Conservation (phyloP, 2,888 invertebrate species). For the Drosophila mercatorum region DNA sequence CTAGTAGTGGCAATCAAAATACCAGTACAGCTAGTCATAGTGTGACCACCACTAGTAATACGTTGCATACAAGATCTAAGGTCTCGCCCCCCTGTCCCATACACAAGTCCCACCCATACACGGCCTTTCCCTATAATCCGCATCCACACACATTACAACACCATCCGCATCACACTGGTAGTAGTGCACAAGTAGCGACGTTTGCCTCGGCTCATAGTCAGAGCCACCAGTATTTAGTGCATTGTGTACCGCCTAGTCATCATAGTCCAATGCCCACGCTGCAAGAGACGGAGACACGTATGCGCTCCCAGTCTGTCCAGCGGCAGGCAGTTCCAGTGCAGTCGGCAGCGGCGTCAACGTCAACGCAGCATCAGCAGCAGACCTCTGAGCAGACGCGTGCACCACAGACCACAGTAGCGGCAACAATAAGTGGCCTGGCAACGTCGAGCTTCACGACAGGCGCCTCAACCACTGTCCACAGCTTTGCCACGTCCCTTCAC, state of each 20-base stretch:
- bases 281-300: slow-evolving; percentile 77
- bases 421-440: slow-evolving; percentile 25
- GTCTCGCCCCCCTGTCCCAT: slow-evolving; percentile 58
- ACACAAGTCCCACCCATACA: slow-evolving; percentile 46
- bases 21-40: slow-evolving; percentile 79
- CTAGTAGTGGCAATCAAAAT: slow-evolving; percentile 83
- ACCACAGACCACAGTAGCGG: slow-evolving; percentile 7
- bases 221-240: slow-evolving; percentile 83
- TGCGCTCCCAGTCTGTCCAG: slow-evolving; percentile 67
- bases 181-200: slow-evolving; percentile 82
- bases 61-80: slow-evolving; percentile 77
- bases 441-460: slow-evolving; percentile 41
- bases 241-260: slow-evolving; percentile 82
- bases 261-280: slow-evolving; percentile 82
- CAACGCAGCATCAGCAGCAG: slow-evolving; percentile 24
- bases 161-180: slow-evolving; percentile 64
- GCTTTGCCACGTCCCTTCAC: slow-evolving; percentile 69
- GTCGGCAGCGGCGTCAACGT: slow-evolving; percentile 14
- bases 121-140: slow-evolving; percentile 57
- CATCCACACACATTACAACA: slow-evolving; percentile 24
- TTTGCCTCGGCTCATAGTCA: slow-evolving; percentile 81
- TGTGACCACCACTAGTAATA: slow-evolving; percentile 76
- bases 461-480: slow-evolving; percentile 35
- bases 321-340: slow-evolving; percentile 48
- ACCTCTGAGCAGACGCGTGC: slow-evolving; percentile 23